These are phyloP conservation scores for Apocheima hispidaria DNA, from an alignment of 2,888 invertebrate genomes.

Conservation along the genomic window DNA sequence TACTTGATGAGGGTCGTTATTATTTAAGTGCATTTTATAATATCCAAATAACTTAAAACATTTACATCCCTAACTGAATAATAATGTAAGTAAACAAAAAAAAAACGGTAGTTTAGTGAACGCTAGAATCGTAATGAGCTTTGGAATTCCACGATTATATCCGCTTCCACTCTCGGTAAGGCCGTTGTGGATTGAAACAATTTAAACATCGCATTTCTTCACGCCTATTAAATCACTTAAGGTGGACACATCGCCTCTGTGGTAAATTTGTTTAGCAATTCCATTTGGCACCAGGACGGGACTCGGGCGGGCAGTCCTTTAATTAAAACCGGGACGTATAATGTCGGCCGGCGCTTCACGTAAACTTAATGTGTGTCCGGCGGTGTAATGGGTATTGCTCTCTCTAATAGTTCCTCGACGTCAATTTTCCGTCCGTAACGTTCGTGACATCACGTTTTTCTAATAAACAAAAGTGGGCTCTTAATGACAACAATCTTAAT, in stretches of 20 bases:
- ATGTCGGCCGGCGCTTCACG: slow-evolving; percentile 78
- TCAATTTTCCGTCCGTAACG: slow-evolving; percentile 73
- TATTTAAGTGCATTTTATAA: not conserved
- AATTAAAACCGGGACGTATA: slow-evolving; percentile 83
- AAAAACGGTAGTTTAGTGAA: slow-evolving; percentile 27
- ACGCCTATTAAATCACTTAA: slow-evolving; percentile 86
- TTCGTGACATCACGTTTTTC: slow-evolving; percentile 57
- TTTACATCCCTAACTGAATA: not conserved
- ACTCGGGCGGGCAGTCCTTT: slow-evolving; percentile 81
- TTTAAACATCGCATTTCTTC: slow-evolving; percentile 82
- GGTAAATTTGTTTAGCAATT: slow-evolving; percentile 86
- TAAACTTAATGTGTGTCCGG: slow-evolving; percentile 83
- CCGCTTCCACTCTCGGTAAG: slow-evolving; percentile 43
- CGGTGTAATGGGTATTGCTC: slow-evolving; percentile 75
- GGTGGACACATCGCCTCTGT: slow-evolving; percentile 83
- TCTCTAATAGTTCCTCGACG: slow-evolving; percentile 79
- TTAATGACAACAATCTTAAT: slow-evolving; percentile 34
- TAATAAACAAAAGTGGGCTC: slow-evolving; percentile 46
- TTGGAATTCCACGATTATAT: slow-evolving; percentile 45
- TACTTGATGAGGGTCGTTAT: not conserved
- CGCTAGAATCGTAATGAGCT: slow-evolving; percentile 27
- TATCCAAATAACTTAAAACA: not conserved
- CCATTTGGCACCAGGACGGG: slow-evolving; percentile 75
- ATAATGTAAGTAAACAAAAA: slow-evolving; percentile 1
- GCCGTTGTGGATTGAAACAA: slow-evolving; percentile 71